Evolutionary conservation across 2,113 vertebrate genomes (phyloP).

Genomic region (Gallinago paraguaiae): DNA sequence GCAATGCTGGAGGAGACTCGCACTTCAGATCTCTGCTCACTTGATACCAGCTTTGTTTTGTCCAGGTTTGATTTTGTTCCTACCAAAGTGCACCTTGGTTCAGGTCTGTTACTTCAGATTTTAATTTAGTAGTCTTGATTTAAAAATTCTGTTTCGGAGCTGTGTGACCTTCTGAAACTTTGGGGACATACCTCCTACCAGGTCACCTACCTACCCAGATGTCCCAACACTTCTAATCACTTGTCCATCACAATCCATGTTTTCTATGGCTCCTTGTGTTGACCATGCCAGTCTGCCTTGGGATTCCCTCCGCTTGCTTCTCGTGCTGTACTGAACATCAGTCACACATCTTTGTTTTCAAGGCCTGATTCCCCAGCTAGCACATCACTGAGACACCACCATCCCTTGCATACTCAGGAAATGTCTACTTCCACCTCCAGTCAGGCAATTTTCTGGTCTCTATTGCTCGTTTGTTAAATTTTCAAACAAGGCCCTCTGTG

Average conservation of each 20-base stretch:
- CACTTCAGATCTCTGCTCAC: background rate
- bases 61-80: background rate
- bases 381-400: background rate
- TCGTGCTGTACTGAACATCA: background rate
- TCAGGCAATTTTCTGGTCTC: background rate
- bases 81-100: background rate
- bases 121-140: background rate
- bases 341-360: background rate
- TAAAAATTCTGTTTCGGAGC: background rate
- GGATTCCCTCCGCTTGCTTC: background rate
- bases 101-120: background rate
- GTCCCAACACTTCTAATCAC: background rate
- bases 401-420: background rate
- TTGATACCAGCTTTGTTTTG: background rate
- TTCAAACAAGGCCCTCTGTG: slow-evolving; percentile 24
- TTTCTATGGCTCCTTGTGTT: background rate
- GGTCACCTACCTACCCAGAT: background rate
- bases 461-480: background rate
- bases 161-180: background rate
- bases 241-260: background rate
- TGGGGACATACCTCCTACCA: background rate
- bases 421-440: background rate
- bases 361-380: background rate
- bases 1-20: background rate
- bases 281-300: background rate